These are phyloP conservation scores for Stercorarius parasiticus DNA, from an alignment of 2,113 vertebrate genomes.

Conservation along the genomic window DNA sequence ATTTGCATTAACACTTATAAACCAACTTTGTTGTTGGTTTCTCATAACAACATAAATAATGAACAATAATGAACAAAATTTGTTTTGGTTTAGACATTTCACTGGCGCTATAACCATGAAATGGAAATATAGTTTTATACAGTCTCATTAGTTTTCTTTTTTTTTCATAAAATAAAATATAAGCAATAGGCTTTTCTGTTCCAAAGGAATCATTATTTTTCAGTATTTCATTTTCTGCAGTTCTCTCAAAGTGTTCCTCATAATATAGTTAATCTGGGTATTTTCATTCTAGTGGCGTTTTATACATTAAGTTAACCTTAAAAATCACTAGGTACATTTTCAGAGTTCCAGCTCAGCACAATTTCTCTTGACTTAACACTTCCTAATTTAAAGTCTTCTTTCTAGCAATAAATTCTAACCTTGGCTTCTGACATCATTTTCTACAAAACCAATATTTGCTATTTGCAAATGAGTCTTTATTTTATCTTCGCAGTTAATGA, in stretches of 20 bases:
- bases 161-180: neutral
- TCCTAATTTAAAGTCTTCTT: neutral
- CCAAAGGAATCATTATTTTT: slow-evolving; percentile 17
- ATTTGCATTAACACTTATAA: slow-evolving; percentile 28
- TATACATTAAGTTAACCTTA: neutral
- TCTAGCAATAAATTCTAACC: neutral
- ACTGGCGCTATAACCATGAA: slow-evolving; percentile 41
- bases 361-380: neutral
- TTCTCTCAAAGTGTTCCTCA: neutral
- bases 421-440: neutral
- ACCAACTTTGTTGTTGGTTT: slow-evolving; percentile 8
- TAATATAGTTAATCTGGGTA: neutral
- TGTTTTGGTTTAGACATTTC: slow-evolving; percentile 38
- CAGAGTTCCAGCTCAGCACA: neutral
- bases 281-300: neutral
- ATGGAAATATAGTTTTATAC: slow-evolving; percentile 31
- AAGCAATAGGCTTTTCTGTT: slow-evolving; percentile 8
- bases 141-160: neutral
- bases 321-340: neutral
- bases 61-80: slow-evolving; percentile 45
- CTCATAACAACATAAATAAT: slow-evolving; percentile 52
- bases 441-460: neutral
- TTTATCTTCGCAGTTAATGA: neutral
- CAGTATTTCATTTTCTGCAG: slow-evolving; percentile 1
- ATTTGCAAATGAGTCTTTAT: neutral